A percentile compares a stretch with the other conserved stretches of the same genome.
Conservation (phyloP, 1,140 invertebrate genomes). For the Arion vulgaris region DNA sequence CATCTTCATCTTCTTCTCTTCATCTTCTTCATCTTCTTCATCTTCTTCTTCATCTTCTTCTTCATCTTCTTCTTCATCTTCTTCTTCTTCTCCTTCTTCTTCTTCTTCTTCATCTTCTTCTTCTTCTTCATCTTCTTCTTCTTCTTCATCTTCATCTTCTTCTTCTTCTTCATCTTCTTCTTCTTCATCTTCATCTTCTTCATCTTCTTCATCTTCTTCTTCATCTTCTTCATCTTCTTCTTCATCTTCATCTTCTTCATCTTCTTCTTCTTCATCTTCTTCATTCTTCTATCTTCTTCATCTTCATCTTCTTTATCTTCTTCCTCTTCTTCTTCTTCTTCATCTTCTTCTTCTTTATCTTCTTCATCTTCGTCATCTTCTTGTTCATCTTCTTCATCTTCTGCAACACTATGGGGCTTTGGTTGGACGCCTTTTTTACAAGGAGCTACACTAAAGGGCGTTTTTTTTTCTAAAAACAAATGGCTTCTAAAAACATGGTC, state of each 20-base stretch:
- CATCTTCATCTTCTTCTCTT: neutral
- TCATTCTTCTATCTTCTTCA: constrained; percentile 18
- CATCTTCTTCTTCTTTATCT: no score
- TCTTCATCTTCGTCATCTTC: no score
- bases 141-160: constrained; percentile 25
- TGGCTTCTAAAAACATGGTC: neutral
- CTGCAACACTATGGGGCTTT: no score
- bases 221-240: constrained; percentile 32
- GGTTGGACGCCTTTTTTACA: no score
- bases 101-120: neutral
- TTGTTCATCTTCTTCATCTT: no score
- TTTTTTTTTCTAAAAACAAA: no score
- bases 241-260: neutral
- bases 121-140: neutral
- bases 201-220: constrained; percentile 7
- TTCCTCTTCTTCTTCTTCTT: no score
- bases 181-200: constrained; percentile 5
- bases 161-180: neutral
- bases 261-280: no score
- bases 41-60: neutral
- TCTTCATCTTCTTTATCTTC: no score
- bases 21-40: no score
- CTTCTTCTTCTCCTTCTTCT: neutral
- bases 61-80: neutral
- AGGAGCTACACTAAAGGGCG: no score